These are phyloP conservation scores for Pseudomugil tenellus DNA, from an alignment of 2,797 vertebrate species.

Conservation along the genomic window DNA sequence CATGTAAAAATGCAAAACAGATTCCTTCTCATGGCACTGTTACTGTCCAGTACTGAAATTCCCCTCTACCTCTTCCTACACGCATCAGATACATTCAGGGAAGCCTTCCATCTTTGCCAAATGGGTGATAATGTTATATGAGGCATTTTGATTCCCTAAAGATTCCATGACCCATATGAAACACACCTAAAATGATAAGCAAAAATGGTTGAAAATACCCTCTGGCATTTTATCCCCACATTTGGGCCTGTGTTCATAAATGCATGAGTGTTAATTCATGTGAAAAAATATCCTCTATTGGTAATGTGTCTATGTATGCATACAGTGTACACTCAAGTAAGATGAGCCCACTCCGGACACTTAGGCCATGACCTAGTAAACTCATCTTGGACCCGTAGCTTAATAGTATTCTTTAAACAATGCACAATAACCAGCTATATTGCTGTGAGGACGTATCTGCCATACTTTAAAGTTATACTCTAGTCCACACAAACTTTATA, in stretches of 20 bases:
- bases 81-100: constrained; percentile 53
- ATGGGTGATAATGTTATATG: constrained; percentile 76
- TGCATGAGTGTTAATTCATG: constrained; percentile 39
- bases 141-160: constrained; percentile 56
- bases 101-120: constrained; percentile 53
- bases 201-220: constrained; percentile 47
- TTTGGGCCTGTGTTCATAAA: constrained; percentile 20
- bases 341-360: constrained; percentile 29
- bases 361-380: constrained; percentile 55
- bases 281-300: constrained; percentile 14
- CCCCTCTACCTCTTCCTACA: constrained; percentile 6
- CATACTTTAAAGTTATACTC: constrained; percentile 37
- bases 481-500: constrained; percentile 40
- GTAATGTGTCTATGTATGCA: constrained; percentile 7
- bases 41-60: constrained; percentile 29
- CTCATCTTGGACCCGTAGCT: constrained; percentile 41
- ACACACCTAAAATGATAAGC: constrained; percentile 59
- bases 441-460: constrained; percentile 19
- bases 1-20: constrained; percentile 31
- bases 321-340: constrained; percentile 1
- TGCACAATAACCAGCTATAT: constrained; percentile 36
- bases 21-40: constrained; percentile 31
- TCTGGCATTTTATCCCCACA: constrained; percentile 31
- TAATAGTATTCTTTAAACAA: constrained; percentile 62
- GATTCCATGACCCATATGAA: constrained; percentile 52